Evolutionary conservation across 2,888 invertebrate genomes (phyloP), one percentile per base, ranked within the genome.

Genomic region (Heliothis peltigera): DNA sequence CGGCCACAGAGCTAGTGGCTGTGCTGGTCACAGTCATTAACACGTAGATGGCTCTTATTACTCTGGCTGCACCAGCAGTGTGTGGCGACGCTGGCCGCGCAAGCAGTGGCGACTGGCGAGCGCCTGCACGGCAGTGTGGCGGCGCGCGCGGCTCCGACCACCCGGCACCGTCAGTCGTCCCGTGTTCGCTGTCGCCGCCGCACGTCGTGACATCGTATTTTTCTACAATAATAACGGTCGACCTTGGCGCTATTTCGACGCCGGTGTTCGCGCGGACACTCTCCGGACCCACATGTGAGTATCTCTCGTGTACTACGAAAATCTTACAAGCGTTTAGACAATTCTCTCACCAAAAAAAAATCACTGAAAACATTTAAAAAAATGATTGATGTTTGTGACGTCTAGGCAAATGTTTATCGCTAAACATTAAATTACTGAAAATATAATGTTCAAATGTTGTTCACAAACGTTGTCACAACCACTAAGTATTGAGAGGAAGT

Each of bases 171-270:
- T 61, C 52, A 35, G 44, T 21, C 49, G 52, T 53, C 63, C 58
- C n/a, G 69, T 18, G 43, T 39, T 18, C 55, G 22, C 32, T 19
- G 55, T 56, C 72, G 55, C 54, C 73, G 69, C 63, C 63, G 62
- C 60, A 74, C 79, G 66, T 21, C 49, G 52, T 64, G 66, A 56
- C 57, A 49, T 59, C 58, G 42, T 64, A 75, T 73, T 76, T 77
- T 76, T 70, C 59, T 60, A 71, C 69, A 75, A 64, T 75, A 83
- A 80, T 84, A 86, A 84, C 85, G 71, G 58, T 43, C 81, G 88
- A 77, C 91, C 90, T 91, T 90, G 89, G 79, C 83, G 88, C 87
- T 90, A 90, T 91, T 91, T 91, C 75, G 81, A 89, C 86, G 81
- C 71, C 80, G 75, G 79, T 79, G 82, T 77, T 81, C 77, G 80